These are phyloP conservation scores for Cyclophora punctaria DNA, from an alignment of 2,888 invertebrate species.

Conservation along the genomic window DNA sequence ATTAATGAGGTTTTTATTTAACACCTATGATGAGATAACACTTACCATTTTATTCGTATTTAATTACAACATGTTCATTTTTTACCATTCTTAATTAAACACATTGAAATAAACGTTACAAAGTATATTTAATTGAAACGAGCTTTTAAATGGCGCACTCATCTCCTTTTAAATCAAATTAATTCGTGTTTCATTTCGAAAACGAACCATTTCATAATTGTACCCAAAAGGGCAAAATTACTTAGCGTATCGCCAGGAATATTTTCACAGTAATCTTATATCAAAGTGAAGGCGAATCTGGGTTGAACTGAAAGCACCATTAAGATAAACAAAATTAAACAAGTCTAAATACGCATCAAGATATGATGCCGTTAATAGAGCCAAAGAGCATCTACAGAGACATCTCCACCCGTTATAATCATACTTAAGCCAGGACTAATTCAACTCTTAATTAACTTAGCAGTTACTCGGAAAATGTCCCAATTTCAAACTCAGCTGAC, in stretches of 20 bases:
- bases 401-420: slow-evolving; percentile 60
- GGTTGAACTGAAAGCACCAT: slow-evolving; percentile 16
- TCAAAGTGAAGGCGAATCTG: slow-evolving; percentile 14
- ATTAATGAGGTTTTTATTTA: no score
- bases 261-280: slow-evolving; percentile 11
- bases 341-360: slow-evolving; percentile 25
- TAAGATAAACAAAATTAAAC: slow-evolving; percentile 28
- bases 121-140: no score
- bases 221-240: no score
- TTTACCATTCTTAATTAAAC: no score
- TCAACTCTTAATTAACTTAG: slow-evolving; percentile 68
- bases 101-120: no score
- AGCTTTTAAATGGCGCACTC: no score
- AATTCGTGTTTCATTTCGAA: no score
- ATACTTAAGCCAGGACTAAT: slow-evolving; percentile 62
- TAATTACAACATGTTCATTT: no score
- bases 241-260: neutral
- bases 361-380: slow-evolving; percentile 22
- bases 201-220: no score
- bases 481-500: slow-evolving; percentile 57
- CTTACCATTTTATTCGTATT: no score
- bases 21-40: no score
- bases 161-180: no score
- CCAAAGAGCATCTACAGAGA: slow-evolving; percentile 38
- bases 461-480: slow-evolving; percentile 59